Evolutionary conservation across 2,113 vertebrate species (phyloP).

Genomic region (Nyctereutes procyonoides): DNA sequence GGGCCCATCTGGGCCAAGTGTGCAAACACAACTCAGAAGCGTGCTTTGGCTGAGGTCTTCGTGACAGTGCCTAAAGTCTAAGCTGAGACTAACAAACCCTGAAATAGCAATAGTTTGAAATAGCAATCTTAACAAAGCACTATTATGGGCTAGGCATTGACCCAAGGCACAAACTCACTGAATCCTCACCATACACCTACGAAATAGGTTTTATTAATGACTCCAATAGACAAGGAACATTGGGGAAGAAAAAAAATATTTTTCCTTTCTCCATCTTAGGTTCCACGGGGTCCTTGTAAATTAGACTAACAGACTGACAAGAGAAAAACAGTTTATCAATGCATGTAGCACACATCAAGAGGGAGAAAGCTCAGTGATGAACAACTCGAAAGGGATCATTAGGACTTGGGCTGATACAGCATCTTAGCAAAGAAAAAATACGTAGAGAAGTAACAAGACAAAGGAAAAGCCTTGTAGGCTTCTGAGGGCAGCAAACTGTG

Average conservation of each 20-base stretch:
- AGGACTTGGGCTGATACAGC: not conserved
- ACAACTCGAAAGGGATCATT: not conserved
- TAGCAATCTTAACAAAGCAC: not conserved
- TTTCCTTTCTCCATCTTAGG: not conserved
- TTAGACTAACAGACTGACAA: not conserved
- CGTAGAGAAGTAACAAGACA: not conserved
- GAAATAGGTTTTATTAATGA: not conserved
- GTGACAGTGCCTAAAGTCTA: not conserved
- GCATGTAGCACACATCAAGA: rapidly evolving
- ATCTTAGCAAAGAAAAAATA: not conserved
- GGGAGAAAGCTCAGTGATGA: not conserved
- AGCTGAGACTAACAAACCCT: not conserved
- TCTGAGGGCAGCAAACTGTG: not conserved
- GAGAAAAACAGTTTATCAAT: not conserved
- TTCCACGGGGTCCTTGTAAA: not conserved
- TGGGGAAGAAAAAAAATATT: not conserved
- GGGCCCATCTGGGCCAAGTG: not conserved
- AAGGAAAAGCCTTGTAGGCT: not conserved
- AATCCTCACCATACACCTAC: not conserved
- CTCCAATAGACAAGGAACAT: not conserved
- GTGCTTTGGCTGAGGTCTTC: not conserved
- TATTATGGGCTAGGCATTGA: not conserved
- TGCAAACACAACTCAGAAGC: not conserved
- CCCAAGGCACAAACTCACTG: not conserved
- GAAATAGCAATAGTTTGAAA: not conserved